Percentiles rank a stretch among this genome's conserved stretches.
These are phyloP conservation scores for Drosophila falleni DNA, from an alignment of 2,888 invertebrate species.

Conservation along the genomic window DNA sequence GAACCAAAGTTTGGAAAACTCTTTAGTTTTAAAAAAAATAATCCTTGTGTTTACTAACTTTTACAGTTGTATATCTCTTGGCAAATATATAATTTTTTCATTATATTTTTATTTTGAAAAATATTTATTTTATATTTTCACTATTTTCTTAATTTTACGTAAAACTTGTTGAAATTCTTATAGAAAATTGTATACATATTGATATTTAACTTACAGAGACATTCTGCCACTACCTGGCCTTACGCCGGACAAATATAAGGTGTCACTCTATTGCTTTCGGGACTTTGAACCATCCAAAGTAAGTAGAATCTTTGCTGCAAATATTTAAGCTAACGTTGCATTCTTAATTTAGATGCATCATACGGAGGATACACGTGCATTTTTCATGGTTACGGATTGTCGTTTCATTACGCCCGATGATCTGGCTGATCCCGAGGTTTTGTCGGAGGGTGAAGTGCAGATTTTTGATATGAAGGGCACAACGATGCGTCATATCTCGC, in stretches of 20 bases:
- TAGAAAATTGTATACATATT: background rate
- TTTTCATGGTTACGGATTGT: slow-evolving; percentile 91
- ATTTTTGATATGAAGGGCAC: slow-evolving; percentile 90
- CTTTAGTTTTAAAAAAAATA: too few species aligned
- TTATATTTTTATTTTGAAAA: too few species aligned
- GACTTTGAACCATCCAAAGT: slow-evolving; percentile 87
- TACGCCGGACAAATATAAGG: slow-evolving; percentile 88
- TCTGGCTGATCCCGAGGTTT: slow-evolving; percentile 33
- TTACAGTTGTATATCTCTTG: too few species aligned
- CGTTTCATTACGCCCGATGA: slow-evolving; percentile 83
- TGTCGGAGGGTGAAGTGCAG: slow-evolving; percentile 88
- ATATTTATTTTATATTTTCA: too few species aligned
- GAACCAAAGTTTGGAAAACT: too few species aligned
- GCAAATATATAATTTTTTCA: too few species aligned
- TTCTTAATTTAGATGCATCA: slow-evolving; percentile 86
- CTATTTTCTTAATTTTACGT: too few species aligned
- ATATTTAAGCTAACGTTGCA: background rate
- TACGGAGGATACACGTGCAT: slow-evolving; percentile 88
- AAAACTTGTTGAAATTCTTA: too few species aligned
- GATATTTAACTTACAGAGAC: slow-evolving; percentile 86
- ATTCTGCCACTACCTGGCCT: slow-evolving; percentile 88
- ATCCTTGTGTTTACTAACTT: too few species aligned
- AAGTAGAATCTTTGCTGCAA: background rate
- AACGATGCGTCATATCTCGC: slow-evolving; percentile 88
- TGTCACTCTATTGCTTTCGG: slow-evolving; percentile 88